Evolutionary conservation across 2,113 vertebrate genomes (phyloP).

Genomic region (mouse (Mus musculus)): GRCm39 chr19:18535001-18535500

Average conservation of each 20-base stretch:
- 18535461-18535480: not conserved
- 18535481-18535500: not conserved
- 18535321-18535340: not conserved
- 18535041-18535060: not conserved
- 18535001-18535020: not conserved
- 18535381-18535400: not conserved
- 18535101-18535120: constrained; percentile 19
- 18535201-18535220: not conserved
- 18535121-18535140: not conserved
- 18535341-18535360: not conserved
- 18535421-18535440: constrained; percentile 14
- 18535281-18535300: not conserved
- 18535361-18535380: not conserved
- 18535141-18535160: not conserved
- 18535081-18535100: constrained; percentile 34
- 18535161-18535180: not conserved
- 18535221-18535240: not conserved
- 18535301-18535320: not conserved
- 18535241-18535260: constrained; percentile 42
- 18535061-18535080: not conserved
- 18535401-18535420: constrained; percentile 5
- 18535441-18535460: constrained; percentile 39
- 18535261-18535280: constrained; percentile 68
- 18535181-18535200: constrained; percentile 26
- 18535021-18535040: not conserved